phyloP scores from a whole-genome alignment of 1,140 invertebrate genomes.

The Temnothorax longispinosus region DNA sequence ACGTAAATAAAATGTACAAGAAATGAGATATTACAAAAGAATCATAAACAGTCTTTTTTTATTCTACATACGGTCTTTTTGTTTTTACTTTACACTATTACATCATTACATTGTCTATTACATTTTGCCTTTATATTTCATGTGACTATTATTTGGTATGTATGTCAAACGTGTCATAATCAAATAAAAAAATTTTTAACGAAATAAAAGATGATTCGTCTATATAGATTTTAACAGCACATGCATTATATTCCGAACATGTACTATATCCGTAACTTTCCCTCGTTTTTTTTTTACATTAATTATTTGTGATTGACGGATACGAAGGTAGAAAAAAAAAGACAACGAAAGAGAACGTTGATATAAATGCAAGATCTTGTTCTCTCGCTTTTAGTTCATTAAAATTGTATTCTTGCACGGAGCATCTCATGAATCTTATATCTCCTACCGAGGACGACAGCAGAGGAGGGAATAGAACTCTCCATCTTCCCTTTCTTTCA shows the following conservation, averaged over 20 bases:
- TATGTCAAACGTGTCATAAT: background rate
- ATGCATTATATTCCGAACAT: background rate
- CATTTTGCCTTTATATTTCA: background rate
- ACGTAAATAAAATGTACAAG: too few relatives aligned
- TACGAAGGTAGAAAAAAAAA: slow-evolving; percentile 58
- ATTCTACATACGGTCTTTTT: background rate
- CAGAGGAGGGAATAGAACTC: background rate
- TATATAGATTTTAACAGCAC: slow-evolving; percentile 12
- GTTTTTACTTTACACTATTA: background rate
- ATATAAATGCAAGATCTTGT: slow-evolving; percentile 69
- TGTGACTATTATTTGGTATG: background rate
- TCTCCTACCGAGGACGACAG: slow-evolving; percentile 50
- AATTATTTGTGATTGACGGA: slow-evolving; percentile 73
- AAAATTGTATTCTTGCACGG: slow-evolving; percentile 71
- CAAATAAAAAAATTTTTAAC: background rate
- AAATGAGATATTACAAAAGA: too few relatives aligned
- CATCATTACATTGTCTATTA: too few relatives aligned
- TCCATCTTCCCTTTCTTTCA: background rate
- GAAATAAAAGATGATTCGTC: background rate
- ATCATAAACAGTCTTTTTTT: background rate
- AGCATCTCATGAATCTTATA: slow-evolving; percentile 74
- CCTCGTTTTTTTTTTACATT: slow-evolving; percentile 29
- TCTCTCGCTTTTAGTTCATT: slow-evolving; percentile 60
- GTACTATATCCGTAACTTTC: background rate
- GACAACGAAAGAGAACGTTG: slow-evolving; percentile 52